phyloP scores from a whole-genome alignment of 2,113 vertebrate genomes.

The Cardinalis cardinalis region DNA sequence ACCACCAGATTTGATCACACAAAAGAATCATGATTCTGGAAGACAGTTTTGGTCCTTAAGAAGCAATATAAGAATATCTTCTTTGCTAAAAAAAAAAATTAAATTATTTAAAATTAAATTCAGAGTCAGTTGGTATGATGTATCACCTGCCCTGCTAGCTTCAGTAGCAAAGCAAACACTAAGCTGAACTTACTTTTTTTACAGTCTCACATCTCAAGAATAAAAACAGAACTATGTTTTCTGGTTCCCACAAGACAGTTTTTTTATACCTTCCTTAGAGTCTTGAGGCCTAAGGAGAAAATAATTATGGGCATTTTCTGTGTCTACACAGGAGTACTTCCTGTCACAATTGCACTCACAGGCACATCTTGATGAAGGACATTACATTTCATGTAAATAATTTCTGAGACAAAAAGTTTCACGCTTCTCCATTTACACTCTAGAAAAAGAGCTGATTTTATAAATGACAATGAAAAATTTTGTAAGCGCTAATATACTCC shows the following conservation, averaged over 20 bases:
- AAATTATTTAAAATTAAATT: background rate
- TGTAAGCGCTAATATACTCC: background rate
- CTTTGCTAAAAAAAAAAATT: background rate
- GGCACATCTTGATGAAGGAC: background rate
- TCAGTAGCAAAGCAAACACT: background rate
- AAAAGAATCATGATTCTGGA: background rate
- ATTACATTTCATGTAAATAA: background rate
- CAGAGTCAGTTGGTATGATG: background rate
- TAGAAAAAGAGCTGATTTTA: background rate
- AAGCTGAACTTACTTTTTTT: background rate
- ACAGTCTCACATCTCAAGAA: background rate
- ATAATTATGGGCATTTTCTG: background rate
- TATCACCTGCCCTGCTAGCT: background rate
- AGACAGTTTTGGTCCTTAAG: background rate
- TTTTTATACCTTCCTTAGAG: background rate
- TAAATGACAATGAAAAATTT: background rate
- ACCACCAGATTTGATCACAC: background rate
- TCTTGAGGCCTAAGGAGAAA: background rate
- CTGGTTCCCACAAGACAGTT: background rate
- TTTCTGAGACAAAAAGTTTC: background rate
- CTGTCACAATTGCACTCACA: background rate
- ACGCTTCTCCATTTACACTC: background rate
- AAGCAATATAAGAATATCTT: background rate
- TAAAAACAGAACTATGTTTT: background rate
- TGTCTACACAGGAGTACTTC: background rate